Conservation (phyloP, 2,888 invertebrate genomes). For the Hartigia nigra region DNA sequence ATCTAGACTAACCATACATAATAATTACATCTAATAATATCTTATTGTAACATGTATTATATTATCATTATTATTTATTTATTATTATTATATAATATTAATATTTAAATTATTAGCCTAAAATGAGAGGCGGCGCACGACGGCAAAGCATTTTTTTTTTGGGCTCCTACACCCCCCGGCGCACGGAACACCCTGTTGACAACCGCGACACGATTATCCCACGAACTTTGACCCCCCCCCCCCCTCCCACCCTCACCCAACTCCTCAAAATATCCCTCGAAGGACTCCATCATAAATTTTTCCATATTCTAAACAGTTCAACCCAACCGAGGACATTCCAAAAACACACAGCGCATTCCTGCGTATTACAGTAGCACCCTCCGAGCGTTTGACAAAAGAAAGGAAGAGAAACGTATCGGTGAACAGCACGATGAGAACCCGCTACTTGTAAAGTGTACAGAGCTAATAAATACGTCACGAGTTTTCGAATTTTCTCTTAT, state of each 20-base stretch:
- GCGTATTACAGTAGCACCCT: neutral
- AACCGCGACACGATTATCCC: constrained; percentile 39
- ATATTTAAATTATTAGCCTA: constrained; percentile 65
- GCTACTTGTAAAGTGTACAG: neutral
- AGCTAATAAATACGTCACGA: neutral
- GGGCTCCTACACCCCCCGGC: constrained; percentile 60
- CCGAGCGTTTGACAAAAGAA: neutral
- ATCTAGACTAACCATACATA: constrained; percentile 66
- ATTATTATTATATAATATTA: constrained; percentile 55
- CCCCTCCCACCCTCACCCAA: neutral
- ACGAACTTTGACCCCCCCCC: neutral
- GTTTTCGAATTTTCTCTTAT: neutral
- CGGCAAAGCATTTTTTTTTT: constrained; percentile 63
- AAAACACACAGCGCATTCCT: neutral
- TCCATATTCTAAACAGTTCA: neutral
- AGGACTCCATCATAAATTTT: neutral
- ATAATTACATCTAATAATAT: constrained; percentile 67
- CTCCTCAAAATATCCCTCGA: neutral
- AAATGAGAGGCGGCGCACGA: constrained; percentile 66
- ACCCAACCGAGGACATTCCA: neutral
- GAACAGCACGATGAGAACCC: neutral
- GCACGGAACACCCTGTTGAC: constrained; percentile 64
- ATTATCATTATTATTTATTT: constrained; percentile 56
- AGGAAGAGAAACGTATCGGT: neutral
- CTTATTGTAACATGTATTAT: constrained; percentile 66